Percentiles rank a stretch among this genome's conserved stretches.
phyloP scores from a whole-genome alignment of 2,113 vertebrate genomes.

The Lamprotornis superbus region DNA sequence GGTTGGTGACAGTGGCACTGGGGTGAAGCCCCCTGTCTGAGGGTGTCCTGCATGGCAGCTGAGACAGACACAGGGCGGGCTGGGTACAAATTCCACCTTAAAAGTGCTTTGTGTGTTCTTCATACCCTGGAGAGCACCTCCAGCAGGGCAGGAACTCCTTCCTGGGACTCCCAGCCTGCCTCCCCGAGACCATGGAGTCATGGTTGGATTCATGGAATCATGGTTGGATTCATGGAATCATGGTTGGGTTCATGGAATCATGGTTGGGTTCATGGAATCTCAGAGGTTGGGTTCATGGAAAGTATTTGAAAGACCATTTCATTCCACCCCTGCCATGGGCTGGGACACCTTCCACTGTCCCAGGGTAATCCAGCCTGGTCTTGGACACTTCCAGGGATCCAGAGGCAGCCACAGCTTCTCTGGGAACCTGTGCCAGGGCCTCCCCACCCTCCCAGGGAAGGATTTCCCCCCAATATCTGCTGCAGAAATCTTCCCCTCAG shows the following conservation, averaged over 20 bases:
- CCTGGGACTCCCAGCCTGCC: background rate
- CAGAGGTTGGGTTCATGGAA: background rate
- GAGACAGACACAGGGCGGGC: background rate
- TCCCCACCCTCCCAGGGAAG: background rate
- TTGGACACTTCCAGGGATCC: background rate
- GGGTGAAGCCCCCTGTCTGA: background rate
- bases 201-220: background rate
- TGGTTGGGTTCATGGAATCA: background rate
- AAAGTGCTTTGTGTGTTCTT: background rate
- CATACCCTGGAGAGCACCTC: background rate
- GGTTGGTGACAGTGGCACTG: background rate
- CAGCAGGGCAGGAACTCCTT: background rate
- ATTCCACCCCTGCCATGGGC: background rate
- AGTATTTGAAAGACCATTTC: background rate
- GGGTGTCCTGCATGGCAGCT: background rate
- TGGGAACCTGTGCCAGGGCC: background rate
- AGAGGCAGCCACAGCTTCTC: background rate
- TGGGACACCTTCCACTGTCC: background rate
- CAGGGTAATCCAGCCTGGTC: background rate
- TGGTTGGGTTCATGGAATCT: background rate
- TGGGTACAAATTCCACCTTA: no score
- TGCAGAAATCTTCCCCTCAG: background rate
- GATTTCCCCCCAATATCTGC: background rate
- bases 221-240: background rate
- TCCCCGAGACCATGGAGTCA: background rate